These are phyloP conservation scores for Argyrosomus japonicus DNA, from an alignment of 2,113 vertebrate species.

Conservation along the genomic window DNA sequence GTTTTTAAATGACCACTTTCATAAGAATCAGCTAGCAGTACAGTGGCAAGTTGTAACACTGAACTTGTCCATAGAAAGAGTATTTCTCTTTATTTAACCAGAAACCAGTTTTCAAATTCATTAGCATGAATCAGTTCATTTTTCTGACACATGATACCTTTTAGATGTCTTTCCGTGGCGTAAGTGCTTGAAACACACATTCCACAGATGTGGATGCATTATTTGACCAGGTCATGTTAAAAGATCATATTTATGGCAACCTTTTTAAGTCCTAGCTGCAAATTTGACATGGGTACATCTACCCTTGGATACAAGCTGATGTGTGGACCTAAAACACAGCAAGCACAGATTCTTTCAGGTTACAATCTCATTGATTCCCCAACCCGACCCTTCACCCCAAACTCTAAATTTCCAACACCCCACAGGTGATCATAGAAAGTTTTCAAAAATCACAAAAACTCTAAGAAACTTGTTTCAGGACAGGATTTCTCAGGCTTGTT, in stretches of 20 bases:
- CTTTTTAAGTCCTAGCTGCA: background rate
- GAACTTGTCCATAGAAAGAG: background rate
- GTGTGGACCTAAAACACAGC: background rate
- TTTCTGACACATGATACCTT: background rate
- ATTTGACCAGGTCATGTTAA: background rate
- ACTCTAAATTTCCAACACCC: background rate
- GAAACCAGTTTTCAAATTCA: background rate
- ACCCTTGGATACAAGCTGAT: background rate
- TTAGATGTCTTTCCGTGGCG: background rate
- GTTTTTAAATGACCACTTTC: background rate
- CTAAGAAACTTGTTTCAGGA: constrained; percentile 21
- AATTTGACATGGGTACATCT: background rate
- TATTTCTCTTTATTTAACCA: background rate
- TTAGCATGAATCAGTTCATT: background rate
- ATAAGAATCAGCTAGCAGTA: background rate
- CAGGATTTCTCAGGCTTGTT: constrained; percentile 6
- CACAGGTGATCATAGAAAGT: constrained; percentile 27
- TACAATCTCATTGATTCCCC: background rate
- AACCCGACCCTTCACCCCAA: background rate
- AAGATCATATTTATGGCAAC: background rate
- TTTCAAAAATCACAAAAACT: constrained; percentile 22
- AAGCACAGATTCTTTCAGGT: background rate
- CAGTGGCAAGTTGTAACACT: background rate
- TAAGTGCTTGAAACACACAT: background rate
- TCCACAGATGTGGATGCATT: background rate